Evolutionary conservation across 2,888 invertebrate genomes (phyloP).

Genomic region (Ochropleura plecta): DNA sequence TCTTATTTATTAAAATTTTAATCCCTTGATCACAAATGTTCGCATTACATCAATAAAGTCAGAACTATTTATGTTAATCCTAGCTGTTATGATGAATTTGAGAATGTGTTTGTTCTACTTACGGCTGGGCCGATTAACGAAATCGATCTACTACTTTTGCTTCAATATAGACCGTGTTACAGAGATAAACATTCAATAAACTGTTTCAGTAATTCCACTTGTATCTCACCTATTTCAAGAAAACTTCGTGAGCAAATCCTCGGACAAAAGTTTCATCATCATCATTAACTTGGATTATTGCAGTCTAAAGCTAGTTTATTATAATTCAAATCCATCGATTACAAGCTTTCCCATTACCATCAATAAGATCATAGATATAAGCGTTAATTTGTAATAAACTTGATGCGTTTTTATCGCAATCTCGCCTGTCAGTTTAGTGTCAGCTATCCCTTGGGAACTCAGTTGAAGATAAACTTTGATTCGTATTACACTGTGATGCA

Average conservation of each 20-base stretch:
- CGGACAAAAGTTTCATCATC: conserved; percentile 27
- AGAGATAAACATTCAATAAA: background rate
- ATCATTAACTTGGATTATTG: conserved; percentile 22
- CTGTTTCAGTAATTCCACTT: conserved; percentile 6
- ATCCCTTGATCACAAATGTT: conserved; percentile 46
- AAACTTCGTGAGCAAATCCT: conserved; percentile 31
- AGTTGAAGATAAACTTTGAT: conserved; percentile 18
- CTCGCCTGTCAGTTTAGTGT: conserved; percentile 38
- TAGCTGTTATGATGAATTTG: conserved; percentile 33
- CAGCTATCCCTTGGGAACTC: conserved; percentile 39
- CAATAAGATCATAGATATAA: conserved; percentile 54
- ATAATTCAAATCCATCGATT: conserved; percentile 39
- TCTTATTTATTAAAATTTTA: conserved; percentile 51
- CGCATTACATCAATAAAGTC: conserved; percentile 32
- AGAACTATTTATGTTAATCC: conserved; percentile 33
- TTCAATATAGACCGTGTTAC: background rate
- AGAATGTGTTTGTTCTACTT: conserved; percentile 37
- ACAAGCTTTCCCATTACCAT: conserved; percentile 49
- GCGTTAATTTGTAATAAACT: conserved; percentile 55
- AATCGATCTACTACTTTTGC: conserved; percentile 13
- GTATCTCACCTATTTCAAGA: conserved; percentile 3
- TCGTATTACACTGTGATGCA: conserved; percentile 48
- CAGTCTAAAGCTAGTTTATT: conserved; percentile 27
- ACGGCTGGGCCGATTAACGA: conserved; percentile 9
- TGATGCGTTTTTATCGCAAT: conserved; percentile 50